phyloP scores from a whole-genome alignment of 2,888 invertebrate genomes.

The Lypha dubia region DNA sequence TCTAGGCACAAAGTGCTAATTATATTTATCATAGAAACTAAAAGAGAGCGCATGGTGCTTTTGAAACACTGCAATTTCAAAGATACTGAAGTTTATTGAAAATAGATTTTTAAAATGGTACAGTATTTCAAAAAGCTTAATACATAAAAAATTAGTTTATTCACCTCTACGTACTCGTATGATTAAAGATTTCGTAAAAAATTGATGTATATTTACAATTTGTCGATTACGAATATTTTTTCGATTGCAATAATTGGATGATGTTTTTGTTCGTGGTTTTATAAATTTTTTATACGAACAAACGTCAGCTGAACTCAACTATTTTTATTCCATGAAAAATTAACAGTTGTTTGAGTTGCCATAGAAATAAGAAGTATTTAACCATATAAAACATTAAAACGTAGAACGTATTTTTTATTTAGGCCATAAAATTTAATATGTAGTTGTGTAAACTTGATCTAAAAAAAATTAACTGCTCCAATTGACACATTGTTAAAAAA shows the following conservation, averaged over 20 bases:
- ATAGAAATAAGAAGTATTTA: neutral
- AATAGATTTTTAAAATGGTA: neutral
- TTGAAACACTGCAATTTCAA: slow-evolving; percentile 8
- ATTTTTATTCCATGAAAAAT: neutral
- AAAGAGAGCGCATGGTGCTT: slow-evolving; percentile 21
- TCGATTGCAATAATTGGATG: neutral
- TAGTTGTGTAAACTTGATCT: no score
- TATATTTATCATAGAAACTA: slow-evolving; percentile 51
- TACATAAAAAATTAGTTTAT: neutral
- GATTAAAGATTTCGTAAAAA: neutral
- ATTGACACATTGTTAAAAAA: no score
- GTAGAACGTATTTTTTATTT: neutral
- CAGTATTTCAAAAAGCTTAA: neutral
- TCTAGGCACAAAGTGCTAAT: slow-evolving; percentile 51
- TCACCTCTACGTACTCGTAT: neutral
- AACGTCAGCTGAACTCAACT: neutral
- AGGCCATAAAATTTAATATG: no score
- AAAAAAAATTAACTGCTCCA: no score
- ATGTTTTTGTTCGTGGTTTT: neutral
- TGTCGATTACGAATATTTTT: neutral
- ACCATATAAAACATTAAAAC: neutral
- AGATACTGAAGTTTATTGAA: slow-evolving; percentile 28
- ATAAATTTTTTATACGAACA: neutral
- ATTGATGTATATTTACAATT: neutral
- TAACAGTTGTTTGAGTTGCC: neutral